Conservation (phyloP, 2,797 vertebrate genomes). For the Gobio occitaniae region DNA sequence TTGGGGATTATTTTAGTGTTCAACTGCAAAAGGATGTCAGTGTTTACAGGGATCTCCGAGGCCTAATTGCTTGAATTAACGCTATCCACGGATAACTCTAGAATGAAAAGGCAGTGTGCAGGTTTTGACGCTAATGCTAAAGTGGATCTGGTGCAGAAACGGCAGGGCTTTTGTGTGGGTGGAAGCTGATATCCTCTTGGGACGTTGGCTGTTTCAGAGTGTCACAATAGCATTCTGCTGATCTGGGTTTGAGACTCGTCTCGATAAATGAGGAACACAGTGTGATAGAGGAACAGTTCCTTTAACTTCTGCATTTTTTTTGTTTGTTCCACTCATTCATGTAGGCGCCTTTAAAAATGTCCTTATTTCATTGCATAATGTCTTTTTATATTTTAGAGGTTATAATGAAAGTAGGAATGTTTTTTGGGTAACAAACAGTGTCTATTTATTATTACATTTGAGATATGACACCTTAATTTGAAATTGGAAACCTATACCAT, state of each 20-base stretch:
- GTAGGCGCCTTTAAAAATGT: slow-evolving; percentile 14
- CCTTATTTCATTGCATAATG: not conserved
- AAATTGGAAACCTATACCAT: no score
- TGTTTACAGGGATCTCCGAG: slow-evolving; percentile 17
- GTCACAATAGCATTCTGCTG: slow-evolving; percentile 60
- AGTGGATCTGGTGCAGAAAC: slow-evolving; percentile 48
- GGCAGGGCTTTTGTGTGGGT: slow-evolving; percentile 53
- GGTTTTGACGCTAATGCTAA: slow-evolving; percentile 40
- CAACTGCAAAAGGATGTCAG: slow-evolving; percentile 11
- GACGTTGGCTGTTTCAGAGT: slow-evolving; percentile 49
- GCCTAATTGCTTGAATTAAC: slow-evolving; percentile 46
- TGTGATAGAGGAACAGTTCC: slow-evolving; percentile 28
- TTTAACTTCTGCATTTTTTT: slow-evolving; percentile 8
- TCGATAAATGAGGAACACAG: slow-evolving; percentile 36
- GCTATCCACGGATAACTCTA: slow-evolving; percentile 27
- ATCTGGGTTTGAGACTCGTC: slow-evolving; percentile 40
- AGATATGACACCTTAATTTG: not conserved
- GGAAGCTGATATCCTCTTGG: slow-evolving; percentile 61
- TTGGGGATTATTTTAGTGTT: not conserved
- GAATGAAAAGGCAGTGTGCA: slow-evolving; percentile 33
- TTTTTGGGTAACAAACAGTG: not conserved
- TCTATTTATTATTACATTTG: slow-evolving; percentile 8
- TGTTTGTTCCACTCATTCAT: slow-evolving; percentile 23
- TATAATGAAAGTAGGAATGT: not conserved
- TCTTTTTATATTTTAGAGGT: not conserved